Evolutionary conservation across 1,140 invertebrate genomes (phyloP).

Genomic region (Apolygus lucorum): DNA sequence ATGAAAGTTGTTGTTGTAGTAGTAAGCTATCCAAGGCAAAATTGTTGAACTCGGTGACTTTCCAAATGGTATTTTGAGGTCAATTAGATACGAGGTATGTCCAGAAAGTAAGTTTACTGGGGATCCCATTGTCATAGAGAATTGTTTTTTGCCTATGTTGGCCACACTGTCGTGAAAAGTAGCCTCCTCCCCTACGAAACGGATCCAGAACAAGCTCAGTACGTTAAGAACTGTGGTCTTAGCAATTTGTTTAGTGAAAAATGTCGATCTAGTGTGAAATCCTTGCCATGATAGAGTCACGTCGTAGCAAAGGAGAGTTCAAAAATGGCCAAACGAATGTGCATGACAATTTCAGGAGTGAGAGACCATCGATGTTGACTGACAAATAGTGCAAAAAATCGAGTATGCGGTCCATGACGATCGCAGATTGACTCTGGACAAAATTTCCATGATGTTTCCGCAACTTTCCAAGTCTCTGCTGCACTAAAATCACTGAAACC

Average conservation of each 20-base stretch:
- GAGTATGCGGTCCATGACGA: background rate
- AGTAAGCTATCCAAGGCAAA: too few relatives aligned
- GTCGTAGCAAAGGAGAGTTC: background rate
- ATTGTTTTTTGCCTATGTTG: background rate
- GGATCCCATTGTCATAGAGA: background rate
- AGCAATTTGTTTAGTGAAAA: background rate
- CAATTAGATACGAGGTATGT: background rate
- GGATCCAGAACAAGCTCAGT: background rate
- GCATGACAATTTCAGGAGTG: background rate
- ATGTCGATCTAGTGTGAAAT: background rate
- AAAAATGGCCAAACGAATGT: background rate
- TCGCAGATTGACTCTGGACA: background rate
- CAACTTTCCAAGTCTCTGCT: conserved; percentile 22
- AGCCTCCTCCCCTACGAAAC: background rate
- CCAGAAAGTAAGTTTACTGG: background rate
- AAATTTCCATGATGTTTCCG: conserved; percentile 12
- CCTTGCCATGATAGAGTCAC: background rate
- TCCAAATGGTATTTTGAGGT: too few relatives aligned
- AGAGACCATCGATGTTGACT: too few relatives aligned
- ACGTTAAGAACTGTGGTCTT: background rate
- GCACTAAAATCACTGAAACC: conserved; percentile 26
- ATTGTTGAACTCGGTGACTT: too few relatives aligned
- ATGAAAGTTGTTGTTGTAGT: background rate
- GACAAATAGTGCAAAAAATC: too few relatives aligned
- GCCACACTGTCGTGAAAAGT: background rate